These are phyloP conservation scores for Rallus limicola DNA, from an alignment of 2,113 vertebrate species.

Conservation along the genomic window DNA sequence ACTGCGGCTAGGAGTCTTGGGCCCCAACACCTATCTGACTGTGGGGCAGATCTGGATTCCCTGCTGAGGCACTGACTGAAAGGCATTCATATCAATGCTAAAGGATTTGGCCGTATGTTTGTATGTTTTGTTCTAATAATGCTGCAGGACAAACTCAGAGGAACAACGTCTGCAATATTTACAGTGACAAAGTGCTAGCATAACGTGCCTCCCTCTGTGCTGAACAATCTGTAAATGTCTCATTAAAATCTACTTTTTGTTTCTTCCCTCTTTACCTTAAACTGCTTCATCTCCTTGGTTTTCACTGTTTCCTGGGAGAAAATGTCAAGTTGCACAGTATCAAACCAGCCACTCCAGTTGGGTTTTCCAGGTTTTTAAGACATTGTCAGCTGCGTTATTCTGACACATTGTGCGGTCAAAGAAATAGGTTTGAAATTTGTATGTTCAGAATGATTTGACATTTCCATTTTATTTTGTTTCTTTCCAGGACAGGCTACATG, in stretches of 20 bases:
- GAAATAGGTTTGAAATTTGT: neutral
- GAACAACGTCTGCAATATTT: constrained; percentile 56
- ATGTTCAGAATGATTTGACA: neutral
- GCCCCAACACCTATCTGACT: neutral
- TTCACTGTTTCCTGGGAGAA: constrained; percentile 25
- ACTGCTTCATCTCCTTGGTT: constrained; percentile 23
- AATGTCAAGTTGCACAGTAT: constrained; percentile 33
- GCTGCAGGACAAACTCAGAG: constrained; percentile 52
- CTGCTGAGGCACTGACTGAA: neutral
- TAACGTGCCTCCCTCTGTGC: constrained; percentile 27
- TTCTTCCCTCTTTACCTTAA: constrained; percentile 48
- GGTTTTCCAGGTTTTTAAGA: neutral
- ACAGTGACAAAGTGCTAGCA: constrained; percentile 53
- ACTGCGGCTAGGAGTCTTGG: neutral
- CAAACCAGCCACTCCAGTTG: neutral
- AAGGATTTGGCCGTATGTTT: neutral
- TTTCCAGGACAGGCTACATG: neutral
- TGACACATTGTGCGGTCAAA: neutral
- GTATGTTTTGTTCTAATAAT: constrained; percentile 45
- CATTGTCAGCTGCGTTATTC: neutral
- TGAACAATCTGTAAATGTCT: constrained; percentile 68
- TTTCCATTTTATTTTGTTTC: constrained; percentile 6
- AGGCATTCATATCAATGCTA: constrained; percentile 24
- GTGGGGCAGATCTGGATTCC: neutral
- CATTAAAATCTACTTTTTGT: constrained; percentile 68